Percentiles rank a stretch among this genome's conserved stretches.
Conservation (phyloP, 35 echinoderm and acorn worm species). For the Lytechinus pictus region DNA sequence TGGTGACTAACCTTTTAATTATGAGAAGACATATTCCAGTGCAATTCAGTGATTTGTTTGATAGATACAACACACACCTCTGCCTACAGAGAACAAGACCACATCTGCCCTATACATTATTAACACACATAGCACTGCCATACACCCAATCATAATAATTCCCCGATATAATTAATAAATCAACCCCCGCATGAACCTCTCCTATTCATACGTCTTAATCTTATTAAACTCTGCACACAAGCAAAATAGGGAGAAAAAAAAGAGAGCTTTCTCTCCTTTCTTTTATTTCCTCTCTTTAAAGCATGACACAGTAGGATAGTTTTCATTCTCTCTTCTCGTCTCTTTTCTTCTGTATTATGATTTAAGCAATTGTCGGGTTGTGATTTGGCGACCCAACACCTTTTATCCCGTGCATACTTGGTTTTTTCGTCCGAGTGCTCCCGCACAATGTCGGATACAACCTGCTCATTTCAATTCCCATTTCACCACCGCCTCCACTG, state of each 20-base stretch:
- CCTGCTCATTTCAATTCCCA: constrained; percentile 44
- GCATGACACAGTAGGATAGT: background rate
- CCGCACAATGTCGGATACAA: constrained; percentile 29
- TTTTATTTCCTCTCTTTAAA: background rate
- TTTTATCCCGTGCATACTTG: constrained; percentile 37
- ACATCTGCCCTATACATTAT: constrained; percentile 40
- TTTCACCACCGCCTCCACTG: constrained; percentile 23
- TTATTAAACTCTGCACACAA: constrained; percentile 42
- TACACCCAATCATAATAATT: constrained; percentile 46
- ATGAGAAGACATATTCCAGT: background rate
- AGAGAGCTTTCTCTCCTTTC: constrained; percentile 12
- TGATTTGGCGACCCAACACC: constrained; percentile 48
- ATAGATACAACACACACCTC: constrained; percentile 1
- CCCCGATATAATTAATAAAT: constrained; percentile 55
- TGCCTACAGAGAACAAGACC: background rate
- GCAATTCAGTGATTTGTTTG: background rate
- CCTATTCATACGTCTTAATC: constrained; percentile 52
- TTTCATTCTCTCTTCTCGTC: constrained; percentile 19
- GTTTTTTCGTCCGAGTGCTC: background rate
- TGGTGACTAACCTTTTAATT: background rate
- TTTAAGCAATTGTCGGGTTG: constrained; percentile 17
- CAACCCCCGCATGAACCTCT: constrained; percentile 45
- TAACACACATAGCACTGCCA: constrained; percentile 44
- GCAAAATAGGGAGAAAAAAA: background rate
- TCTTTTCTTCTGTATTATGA: constrained; percentile 12